Base-by-base conservation (phyloP, 2,888 invertebrate genomes). In the Aphodius sticticus region DNA sequence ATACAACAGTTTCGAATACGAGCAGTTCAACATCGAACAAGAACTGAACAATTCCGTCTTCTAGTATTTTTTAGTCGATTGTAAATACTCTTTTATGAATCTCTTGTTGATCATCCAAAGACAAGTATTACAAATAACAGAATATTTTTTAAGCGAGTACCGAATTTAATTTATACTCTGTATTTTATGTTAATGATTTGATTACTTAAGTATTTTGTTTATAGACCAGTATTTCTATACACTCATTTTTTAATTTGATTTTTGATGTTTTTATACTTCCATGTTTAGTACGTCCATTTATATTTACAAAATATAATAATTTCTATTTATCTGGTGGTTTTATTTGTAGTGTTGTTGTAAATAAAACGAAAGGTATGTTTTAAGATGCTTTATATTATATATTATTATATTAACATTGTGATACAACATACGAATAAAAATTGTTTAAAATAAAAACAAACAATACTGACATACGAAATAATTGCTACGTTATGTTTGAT, bases 1-100 rank as follows among this genome's bases (percentile, higher is more conserved):
- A 69, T 86, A 85, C 82, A 83, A 87, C 12, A 87, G 85, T 79
- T 89, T 89, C 81, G 87, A 88, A 78, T 89, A 89, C 82, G 89
- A 89, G 85, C 87, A 87, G 77, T 89, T 88, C 82, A 86, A 87
- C 83, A 86, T 87, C 37, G 86, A 87, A 80, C 86, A 88, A 86
- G 89, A 89, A 83, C 81, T 88, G 69, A 86, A 78, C 37, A 78
- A 78, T 35, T 76, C 80, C 16, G 76, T 80, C 15, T 77, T 80
- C 77, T 77, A 69, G 77, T 70, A 9, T 35, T 15, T 69, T 77
- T 14, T 16, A 77, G 16, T 35, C 14, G 9, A 53, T 53, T 53
- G 53, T 53, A 77, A 16, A 69, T 69, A 69, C 36, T 53, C 53
- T 16, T 14, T 14, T 12, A 14, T 36, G 71, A 77, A 78, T 74